Evolutionary conservation across 2,113 vertebrate genomes (phyloP), one percentile per base, ranked within the genome.

Genomic region (Pomatostomus ruficeps): DNA sequence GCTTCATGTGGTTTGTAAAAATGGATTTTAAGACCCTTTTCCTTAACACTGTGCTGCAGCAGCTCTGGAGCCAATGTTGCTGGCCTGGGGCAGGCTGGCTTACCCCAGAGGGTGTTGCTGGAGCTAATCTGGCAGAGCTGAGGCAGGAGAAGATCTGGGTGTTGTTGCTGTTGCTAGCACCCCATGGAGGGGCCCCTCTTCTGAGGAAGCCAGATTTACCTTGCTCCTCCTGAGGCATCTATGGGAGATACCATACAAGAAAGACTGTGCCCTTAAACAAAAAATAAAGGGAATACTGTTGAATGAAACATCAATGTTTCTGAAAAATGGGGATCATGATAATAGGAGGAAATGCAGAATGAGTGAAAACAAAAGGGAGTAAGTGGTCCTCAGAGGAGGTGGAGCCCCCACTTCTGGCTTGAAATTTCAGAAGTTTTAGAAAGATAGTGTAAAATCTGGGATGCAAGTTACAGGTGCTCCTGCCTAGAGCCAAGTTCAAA

Each of bases 261-360:
- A 11, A 46, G 52, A 35, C 13, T 10, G 29, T 57, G 42, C 12
- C 70, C 52, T 67, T 79, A 35, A 33, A 21, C 38, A n/a, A 42
- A 28, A 36, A 74, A n/a, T 45, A 43, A 61, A 82, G 46, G 15
- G 16, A 38, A 58, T 3, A 2, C 6, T 13, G 20, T 52, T 71
- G 67, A 59, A 61, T 28, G 31, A 1, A 3, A 54, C 16, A 45
- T 35, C 0, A 0, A 14, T 0, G 0, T 25, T 16, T 73, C 65
- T 83, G 43, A 43, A 80, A 70, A 26, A 35, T 46, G 26, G 29
- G 33, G 14, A n/a, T 72, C 5, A 0, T 25, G 19, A 24, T 54
- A 82, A 54, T 4, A 20, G 61, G 43, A 80, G 35, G 17, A 89
- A 82, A 79, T 65, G 17, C 38, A 85, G 40, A 62, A 36, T 51